Evolutionary conservation across 2,797 vertebrate genomes (phyloP).

Genomic region (Enteromius anoplus): DNA sequence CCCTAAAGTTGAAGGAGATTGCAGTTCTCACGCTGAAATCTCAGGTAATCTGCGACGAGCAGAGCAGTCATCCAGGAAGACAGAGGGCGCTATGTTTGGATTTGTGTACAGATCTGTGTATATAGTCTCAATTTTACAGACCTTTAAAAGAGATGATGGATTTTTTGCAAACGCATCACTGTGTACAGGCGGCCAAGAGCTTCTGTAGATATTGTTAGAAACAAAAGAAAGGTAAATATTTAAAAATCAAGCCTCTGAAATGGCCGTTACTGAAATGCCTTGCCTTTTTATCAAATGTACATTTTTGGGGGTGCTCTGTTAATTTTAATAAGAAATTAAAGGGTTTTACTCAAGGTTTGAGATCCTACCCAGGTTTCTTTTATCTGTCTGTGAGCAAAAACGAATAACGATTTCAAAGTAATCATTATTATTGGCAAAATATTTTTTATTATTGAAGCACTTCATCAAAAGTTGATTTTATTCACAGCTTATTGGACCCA

Average conservation of each 20-base stretch:
- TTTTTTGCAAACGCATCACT: conserved; percentile 80
- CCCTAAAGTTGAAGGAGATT: conserved; percentile 82
- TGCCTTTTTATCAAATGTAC: conserved; percentile 86
- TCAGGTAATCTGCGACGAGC: conserved; percentile 95
- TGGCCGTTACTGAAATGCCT: conserved; percentile 89
- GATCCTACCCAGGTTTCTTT: background rate
- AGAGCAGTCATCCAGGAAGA: conserved; percentile 78
- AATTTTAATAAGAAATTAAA: conserved; percentile 68
- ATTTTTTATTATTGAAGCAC: conserved; percentile 53
- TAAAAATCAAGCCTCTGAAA: conserved; percentile 75
- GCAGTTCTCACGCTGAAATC: conserved; percentile 88
- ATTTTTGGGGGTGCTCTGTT: conserved; percentile 74
- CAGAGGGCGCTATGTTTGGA: conserved; percentile 70
- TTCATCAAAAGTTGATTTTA: conserved; percentile 22
- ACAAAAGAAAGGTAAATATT: conserved; percentile 83
- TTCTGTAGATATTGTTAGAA: conserved; percentile 92
- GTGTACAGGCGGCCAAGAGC: conserved; percentile 88
- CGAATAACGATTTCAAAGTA: background rate
- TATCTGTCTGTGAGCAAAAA: background rate
- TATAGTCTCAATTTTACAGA: conserved; percentile 85
- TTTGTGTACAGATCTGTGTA: conserved; percentile 85
- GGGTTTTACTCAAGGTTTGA: conserved; percentile 49
- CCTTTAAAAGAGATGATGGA: conserved; percentile 65
- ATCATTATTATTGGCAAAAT: background rate
- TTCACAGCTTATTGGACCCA: conserved; percentile 27